Evolutionary conservation across 2,113 vertebrate genomes (phyloP).

Genomic region (Bubo scandiacus): DNA sequence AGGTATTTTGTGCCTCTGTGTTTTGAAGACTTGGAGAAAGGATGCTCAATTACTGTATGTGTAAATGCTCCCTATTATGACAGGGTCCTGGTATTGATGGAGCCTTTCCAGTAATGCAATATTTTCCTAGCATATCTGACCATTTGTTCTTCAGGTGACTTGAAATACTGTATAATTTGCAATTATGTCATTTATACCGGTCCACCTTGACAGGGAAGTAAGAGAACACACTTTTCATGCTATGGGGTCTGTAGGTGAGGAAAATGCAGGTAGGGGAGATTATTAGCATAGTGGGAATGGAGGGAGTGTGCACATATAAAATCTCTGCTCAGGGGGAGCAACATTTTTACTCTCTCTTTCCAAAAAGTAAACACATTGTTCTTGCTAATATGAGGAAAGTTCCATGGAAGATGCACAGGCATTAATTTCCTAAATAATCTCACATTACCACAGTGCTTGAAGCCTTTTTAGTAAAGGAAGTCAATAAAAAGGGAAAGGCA

Average conservation of each 20-base stretch:
- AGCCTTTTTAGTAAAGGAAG: constrained; percentile 13
- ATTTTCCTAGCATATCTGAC: not conserved
- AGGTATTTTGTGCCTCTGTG: not conserved
- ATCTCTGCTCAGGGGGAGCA: not conserved
- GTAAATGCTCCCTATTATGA: not conserved
- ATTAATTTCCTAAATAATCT: constrained; percentile 79
- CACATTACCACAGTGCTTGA: constrained; percentile 40
- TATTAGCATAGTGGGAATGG: not conserved
- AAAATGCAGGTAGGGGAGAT: not conserved
- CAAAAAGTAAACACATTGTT: not conserved
- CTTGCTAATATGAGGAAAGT: not conserved
- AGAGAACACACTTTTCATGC: not conserved
- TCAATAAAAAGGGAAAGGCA: constrained; percentile 24
- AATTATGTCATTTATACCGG: not conserved
- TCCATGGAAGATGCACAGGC: constrained; percentile 66
- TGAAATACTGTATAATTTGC: not conserved
- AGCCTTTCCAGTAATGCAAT: not conserved
- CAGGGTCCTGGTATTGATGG: not conserved
- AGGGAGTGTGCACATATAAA: not conserved
- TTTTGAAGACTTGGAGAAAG: not conserved
- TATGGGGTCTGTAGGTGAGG: not conserved
- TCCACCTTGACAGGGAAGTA: not conserved
- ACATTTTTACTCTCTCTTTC: not conserved
- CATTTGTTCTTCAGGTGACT: not conserved
- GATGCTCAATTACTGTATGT: not conserved